These are phyloP conservation scores for Eciton burchellii DNA, from an alignment of 1,140 invertebrate genomes.

Conservation along the genomic window DNA sequence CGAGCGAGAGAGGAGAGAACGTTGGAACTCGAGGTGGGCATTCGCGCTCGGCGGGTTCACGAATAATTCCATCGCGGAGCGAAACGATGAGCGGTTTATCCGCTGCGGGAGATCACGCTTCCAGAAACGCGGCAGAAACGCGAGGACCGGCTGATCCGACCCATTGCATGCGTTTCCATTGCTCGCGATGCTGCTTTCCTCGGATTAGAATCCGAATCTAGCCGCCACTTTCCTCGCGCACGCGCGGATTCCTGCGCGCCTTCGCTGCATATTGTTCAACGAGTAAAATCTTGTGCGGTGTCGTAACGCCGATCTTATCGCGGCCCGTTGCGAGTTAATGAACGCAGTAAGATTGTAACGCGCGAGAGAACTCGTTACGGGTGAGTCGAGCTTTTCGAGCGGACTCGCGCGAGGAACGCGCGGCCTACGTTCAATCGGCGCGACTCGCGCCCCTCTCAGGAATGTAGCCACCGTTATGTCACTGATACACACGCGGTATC, in stretches of 20 bases:
- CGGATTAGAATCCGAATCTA: not conserved
- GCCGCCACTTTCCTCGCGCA: not conserved
- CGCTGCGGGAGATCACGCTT: not conserved
- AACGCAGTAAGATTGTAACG: not conserved
- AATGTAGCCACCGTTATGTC: slow-evolving; percentile 74
- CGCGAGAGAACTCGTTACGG: not conserved
- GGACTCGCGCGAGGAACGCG: slow-evolving; percentile 2
- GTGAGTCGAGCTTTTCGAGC: slow-evolving; percentile 16
- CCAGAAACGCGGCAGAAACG: not conserved
- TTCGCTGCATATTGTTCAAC: not conserved
- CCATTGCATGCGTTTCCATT: too few species aligned
- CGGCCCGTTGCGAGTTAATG: not conserved
- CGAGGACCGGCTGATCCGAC: not conserved
- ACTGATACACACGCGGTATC: slow-evolving; percentile 65
- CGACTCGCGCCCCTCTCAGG: slow-evolving; percentile 48
- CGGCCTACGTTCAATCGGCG: slow-evolving; percentile 20
- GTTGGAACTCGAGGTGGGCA: not conserved
- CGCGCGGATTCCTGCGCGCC: too few species aligned
- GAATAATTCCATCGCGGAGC: not conserved
- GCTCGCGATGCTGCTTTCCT: not conserved
- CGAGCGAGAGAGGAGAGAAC: not conserved
- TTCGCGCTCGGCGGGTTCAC: not conserved
- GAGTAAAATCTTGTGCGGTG: not conserved
- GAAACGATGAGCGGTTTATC: not conserved
- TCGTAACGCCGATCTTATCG: not conserved